Evolutionary conservation across 2,113 vertebrate species (phyloP).

Genomic region (Cryptomyrus ogoouensis): DNA sequence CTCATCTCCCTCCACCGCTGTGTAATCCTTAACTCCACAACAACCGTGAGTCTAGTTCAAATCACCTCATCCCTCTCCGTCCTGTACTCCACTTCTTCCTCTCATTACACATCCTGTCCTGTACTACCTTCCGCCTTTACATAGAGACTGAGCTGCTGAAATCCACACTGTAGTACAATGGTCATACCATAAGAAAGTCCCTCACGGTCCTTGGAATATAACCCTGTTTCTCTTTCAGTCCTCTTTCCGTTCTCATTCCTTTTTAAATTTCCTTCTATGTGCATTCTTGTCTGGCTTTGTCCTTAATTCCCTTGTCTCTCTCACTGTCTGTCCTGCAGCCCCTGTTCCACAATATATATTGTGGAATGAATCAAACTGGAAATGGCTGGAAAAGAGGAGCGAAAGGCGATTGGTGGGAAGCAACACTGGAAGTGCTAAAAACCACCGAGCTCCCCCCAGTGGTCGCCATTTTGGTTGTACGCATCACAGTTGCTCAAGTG

Average conservation of each 20-base stretch:
- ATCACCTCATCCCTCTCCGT: neutral
- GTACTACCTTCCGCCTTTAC: neutral
- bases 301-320: neutral
- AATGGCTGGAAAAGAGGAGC: constrained; percentile 1
- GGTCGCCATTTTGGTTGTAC: constrained; percentile 18
- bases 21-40: constrained; percentile 36
- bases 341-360: neutral
- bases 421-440: constrained; percentile 13
- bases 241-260: neutral
- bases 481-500: constrained; percentile 13
- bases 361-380: constrained; percentile 19
- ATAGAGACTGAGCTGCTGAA: neutral
- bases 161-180: neutral
- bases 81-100: neutral
- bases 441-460: neutral
- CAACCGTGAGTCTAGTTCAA: constrained; percentile 17
- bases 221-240: neutral
- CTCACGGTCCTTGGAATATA: neutral
- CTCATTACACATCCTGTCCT: neutral
- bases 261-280: neutral
- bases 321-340: constrained; percentile 4
- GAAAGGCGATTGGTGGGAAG: neutral
- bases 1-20: constrained; percentile 42
- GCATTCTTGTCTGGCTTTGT: neutral
- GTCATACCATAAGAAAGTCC: neutral